Conservation (phyloP, 2,113 vertebrate genomes). For the Tylochromis polylepis region DNA sequence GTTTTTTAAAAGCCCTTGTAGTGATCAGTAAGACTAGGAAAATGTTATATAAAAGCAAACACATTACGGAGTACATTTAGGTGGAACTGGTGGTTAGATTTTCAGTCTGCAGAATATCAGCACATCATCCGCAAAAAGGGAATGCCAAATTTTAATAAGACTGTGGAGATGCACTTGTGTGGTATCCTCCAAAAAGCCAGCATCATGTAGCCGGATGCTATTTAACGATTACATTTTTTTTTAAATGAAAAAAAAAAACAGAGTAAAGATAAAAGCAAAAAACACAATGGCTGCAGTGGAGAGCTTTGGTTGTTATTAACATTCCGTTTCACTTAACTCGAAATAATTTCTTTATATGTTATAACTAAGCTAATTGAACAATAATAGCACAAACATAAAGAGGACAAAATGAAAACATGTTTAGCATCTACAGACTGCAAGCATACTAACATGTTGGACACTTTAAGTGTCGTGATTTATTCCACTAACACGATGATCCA, state of each 20-base stretch:
- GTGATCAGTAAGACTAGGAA: not conserved
- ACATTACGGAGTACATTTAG: too few relatives aligned
- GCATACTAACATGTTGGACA: not conserved
- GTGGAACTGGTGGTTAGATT: not conserved
- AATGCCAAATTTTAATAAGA: rapidly evolving
- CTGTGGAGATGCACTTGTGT: not conserved
- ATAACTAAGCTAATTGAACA: not conserved
- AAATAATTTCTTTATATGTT: not conserved
- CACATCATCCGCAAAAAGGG: not conserved
- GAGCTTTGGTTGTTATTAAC: not conserved
- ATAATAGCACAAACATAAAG: not conserved
- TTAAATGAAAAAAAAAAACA: not conserved
- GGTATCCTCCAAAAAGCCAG: not conserved
- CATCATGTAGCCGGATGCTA: not conserved
- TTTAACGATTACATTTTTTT: not conserved
- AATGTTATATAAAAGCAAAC: too few relatives aligned
- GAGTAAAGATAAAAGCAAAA: not conserved
- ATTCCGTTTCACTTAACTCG: not conserved
- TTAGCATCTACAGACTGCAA: not conserved
- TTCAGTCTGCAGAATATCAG: not conserved
- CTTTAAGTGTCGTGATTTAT: not conserved
- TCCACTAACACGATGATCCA: not conserved
- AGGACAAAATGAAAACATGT: not conserved
- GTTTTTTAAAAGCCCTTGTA: not conserved
- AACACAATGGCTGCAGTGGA: not conserved